Base-by-base conservation (phyloP, 2,113 vertebrate genomes). In the Nothobranchius kuhntae region DNA sequence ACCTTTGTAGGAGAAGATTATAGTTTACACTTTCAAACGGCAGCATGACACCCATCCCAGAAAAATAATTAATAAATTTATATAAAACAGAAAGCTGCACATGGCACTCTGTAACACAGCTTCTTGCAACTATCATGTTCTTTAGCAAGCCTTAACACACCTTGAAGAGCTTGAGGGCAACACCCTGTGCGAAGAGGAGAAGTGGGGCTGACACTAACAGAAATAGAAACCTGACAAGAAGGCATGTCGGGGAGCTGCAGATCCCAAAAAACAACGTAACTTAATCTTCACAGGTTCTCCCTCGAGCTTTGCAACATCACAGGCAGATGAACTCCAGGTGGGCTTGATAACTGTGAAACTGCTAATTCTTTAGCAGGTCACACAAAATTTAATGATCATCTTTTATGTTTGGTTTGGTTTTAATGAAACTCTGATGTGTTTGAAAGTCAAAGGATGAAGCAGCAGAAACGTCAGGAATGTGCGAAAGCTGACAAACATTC, bases 181-280 rank as follows among this genome's bases (percentile, higher is more conserved):
- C 21, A 17, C 54, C 53, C 62, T 40, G 38, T 52, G 68, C 64
- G 21, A 13, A 8, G 56, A 40, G 54, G 2, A 70, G 65, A 68
- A 61, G 66, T 30, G 15, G 24, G 9, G 48, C 45, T 73, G 79
- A 84, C 75, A 79, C 69, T 47, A 53, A n/a, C 47, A 78, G 71
- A 69, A 67, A 71, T 6, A 3, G 57, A 80, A 77, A 45, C 12
- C 36, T 85, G 87, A 85, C 69, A 86, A 48, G 40, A 15, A 36
- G 86, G 42, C 65, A 71, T 58, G 68, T 75, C 21, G n/a, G 54
- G 50, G 44, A 78, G 61, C 46, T 78, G 40, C 58, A 73, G 30
- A 78, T 0, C 26, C 42, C 50, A 80, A 40, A 46, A 51, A 84
- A 79, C 72, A 82, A 74, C 58, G 84, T 75, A 82, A 88, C 79